Percentiles rank a stretch among this genome's conserved stretches.
phyloP scores from a whole-genome alignment of 2,888 invertebrate genomes.

The Periphyllus acericola region DNA sequence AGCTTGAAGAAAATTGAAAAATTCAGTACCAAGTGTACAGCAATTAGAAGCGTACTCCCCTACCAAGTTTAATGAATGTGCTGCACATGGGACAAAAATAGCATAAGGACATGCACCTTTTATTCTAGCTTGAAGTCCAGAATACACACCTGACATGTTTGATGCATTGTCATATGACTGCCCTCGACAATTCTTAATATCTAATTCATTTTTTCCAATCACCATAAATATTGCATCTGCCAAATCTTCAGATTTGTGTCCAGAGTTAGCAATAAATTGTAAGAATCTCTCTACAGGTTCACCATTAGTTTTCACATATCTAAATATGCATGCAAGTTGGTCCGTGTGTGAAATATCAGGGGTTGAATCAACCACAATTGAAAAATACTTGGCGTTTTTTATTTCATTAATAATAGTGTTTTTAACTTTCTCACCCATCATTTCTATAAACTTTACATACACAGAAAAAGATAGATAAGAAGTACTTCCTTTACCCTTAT shows the following conservation, averaged over 20 bases:
- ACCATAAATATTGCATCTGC: constrained; percentile 61
- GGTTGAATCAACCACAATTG: no score
- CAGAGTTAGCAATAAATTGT: constrained; percentile 46
- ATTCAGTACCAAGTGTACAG: constrained; percentile 34
- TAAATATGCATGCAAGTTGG: no score
- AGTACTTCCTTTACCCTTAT: constrained; percentile 39
- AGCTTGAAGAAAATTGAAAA: neutral
- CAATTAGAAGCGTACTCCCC: constrained; percentile 29
- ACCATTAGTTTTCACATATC: constrained; percentile 63
- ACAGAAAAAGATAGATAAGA: constrained; percentile 62
- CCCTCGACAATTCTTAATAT: no score
- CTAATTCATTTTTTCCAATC: constrained; percentile 9
- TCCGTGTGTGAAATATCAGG: no score
- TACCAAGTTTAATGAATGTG: no score
- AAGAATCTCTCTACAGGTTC: constrained; percentile 63
- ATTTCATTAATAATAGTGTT: constrained; percentile 64
- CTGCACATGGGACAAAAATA: constrained; percentile 52
- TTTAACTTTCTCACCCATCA: constrained; percentile 65
- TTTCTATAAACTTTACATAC: constrained; percentile 62
- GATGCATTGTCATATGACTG: constrained; percentile 64
- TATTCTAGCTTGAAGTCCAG: constrained; percentile 63
- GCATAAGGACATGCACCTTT: constrained; percentile 63
- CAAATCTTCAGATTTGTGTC: constrained; percentile 64
- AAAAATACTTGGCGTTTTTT: neutral
- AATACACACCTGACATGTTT: constrained; percentile 64